A percentile compares a stretch with the other conserved stretches of the same genome.
phyloP scores from a whole-genome alignment of 2,113 vertebrate genomes.

The Charina bottae region DNA sequence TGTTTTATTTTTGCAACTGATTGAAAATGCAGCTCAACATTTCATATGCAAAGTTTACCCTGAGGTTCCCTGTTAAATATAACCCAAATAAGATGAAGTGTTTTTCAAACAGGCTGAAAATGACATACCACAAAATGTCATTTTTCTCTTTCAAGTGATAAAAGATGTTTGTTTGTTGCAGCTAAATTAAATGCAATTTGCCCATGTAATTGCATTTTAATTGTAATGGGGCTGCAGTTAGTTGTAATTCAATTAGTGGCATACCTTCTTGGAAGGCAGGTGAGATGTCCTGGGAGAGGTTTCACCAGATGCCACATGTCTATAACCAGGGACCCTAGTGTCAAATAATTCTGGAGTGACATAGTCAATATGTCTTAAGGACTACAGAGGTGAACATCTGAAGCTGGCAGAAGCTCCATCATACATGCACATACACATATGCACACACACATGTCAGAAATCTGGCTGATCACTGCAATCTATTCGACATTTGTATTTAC shows the following conservation, averaged over 20 bases:
- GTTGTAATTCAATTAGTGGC: constrained; percentile 68
- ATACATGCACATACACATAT: too few relatives aligned
- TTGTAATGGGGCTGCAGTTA: constrained; percentile 62
- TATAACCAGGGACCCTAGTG: rapidly evolving
- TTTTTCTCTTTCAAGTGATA: constrained; percentile 47
- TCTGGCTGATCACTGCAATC: too few relatives aligned
- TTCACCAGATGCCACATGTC: neutral
- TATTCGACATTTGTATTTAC: too few relatives aligned
- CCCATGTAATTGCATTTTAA: constrained; percentile 74
- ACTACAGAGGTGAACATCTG: rapidly evolving
- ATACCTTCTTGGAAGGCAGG: constrained; percentile 44
- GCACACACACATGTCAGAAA: too few relatives aligned
- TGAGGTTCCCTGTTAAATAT: constrained; percentile 10
- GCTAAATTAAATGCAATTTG: constrained; percentile 65
- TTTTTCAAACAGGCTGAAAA: constrained; percentile 9
- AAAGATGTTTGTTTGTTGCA: constrained; percentile 50
- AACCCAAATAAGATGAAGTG: neutral
- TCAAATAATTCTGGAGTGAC: rapidly evolving
- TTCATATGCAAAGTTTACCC: constrained; percentile 15
- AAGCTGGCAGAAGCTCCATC: neutral
- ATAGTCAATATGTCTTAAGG: rapidly evolving
- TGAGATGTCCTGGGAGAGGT: neutral
- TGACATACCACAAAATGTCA: rapidly evolving
- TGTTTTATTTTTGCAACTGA: neutral
- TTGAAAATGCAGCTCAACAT: constrained; percentile 2